Conservation (phyloP, 2,113 vertebrate genomes). For the Electrona antarctica region DNA sequence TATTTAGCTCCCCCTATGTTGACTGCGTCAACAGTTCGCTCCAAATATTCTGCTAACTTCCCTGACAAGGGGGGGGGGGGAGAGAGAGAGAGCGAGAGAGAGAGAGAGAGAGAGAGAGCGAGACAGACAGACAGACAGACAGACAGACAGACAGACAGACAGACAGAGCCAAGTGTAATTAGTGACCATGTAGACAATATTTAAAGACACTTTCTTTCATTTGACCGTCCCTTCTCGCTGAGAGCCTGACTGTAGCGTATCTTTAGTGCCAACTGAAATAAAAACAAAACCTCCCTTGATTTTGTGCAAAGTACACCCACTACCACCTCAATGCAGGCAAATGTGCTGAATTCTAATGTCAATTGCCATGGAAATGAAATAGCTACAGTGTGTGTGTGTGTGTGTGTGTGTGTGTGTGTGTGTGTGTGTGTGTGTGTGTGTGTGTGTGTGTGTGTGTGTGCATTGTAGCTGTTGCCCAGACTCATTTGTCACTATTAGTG, state of each 20-base stretch:
- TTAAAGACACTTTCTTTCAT: constrained; percentile 32
- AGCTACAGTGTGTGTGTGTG: constrained; percentile 44
- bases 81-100: constrained; percentile 60
- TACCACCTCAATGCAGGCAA: constrained; percentile 17
- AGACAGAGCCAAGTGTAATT: constrained; percentile 79
- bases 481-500: constrained; percentile 76
- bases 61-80: constrained; percentile 70
- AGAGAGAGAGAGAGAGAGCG: constrained; percentile 5
- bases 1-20: constrained; percentile 82
- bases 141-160: constrained; percentile 33
- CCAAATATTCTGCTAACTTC: constrained; percentile 70
- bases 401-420: no score
- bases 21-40: constrained; percentile 76
- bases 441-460: no score
- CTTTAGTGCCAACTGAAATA: constrained; percentile 45
- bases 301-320: constrained; percentile 2
- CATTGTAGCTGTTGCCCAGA: constrained; percentile 53
- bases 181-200: constrained; percentile 71
- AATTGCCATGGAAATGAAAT: constrained; percentile 38
- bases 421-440: no score
- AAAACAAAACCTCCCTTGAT: constrained; percentile 56
- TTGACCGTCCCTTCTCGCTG: constrained; percentile 31
- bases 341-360: constrained; percentile 38
- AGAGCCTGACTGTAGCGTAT: constrained; percentile 43
- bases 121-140: constrained; percentile 32